Conservation (phyloP, 2,888 invertebrate species). For the Linyphia triangularis region DNA sequence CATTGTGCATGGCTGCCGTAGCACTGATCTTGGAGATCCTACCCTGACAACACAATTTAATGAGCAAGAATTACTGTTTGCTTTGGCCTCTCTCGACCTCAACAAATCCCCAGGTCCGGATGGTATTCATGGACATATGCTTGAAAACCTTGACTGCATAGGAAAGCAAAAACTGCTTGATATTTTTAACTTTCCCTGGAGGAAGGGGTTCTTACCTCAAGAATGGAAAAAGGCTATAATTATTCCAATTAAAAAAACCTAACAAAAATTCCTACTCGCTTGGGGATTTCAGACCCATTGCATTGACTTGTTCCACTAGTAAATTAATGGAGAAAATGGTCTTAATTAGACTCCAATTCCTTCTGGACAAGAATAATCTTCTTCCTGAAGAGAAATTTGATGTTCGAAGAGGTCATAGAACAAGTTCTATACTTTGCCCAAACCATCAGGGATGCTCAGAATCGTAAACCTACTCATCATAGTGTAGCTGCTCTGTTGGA, state of each 20-base stretch:
- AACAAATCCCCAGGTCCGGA: slow-evolving; percentile 2
- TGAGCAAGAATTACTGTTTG: background rate
- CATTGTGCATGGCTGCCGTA: background rate
- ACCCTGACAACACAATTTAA: background rate
- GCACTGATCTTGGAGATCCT: background rate
- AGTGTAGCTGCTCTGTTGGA: slow-evolving; percentile 9
- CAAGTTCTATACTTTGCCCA: too few relatives aligned
- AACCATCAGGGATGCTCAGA: too few relatives aligned
- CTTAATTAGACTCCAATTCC: too few relatives aligned
- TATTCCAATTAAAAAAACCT: too few relatives aligned
- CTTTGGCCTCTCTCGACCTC: background rate
- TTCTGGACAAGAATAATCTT: too few relatives aligned
- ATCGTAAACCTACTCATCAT: slow-evolving; percentile 27
- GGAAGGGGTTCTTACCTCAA: background rate
- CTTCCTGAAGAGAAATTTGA: too few relatives aligned
- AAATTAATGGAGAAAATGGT: slow-evolving; percentile 44
- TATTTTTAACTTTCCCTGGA: background rate
- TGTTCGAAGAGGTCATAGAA: too few relatives aligned
- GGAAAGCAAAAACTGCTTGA: too few relatives aligned
- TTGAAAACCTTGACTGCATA: background rate
- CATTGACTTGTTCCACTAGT: too few relatives aligned
- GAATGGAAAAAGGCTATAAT: too few relatives aligned
- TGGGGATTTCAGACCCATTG: too few relatives aligned
- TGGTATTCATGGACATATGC: slow-evolving; percentile 5
- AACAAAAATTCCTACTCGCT: too few relatives aligned